Base-by-base conservation (phyloP, 2,888 invertebrate species). In the Amorpha juglandis region DNA sequence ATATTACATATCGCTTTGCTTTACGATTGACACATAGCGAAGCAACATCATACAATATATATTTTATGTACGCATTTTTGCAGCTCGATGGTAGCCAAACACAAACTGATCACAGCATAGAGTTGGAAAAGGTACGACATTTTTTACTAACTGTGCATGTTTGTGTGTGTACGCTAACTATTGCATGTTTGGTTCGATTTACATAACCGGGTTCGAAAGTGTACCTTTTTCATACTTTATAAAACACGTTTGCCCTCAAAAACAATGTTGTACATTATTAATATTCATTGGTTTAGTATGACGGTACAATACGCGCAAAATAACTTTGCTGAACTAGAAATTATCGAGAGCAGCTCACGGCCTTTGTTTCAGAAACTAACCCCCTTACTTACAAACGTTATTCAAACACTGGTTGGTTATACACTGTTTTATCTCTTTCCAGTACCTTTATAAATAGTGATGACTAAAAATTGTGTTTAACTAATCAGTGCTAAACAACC, bases 91-190 rank as follows among this genome's bases (percentile, higher is more conserved):
- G 86, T 91, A 91, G 86, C 88, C 87, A 89, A 86, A 88, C 92
- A 89, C 92, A 92, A 89, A 86, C 90, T 79, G 89, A 90, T 87
- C 92, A 88, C 92, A 88, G 84, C 93, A 89, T 94, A 92, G 93
- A 93, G 90, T 90, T 93, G 92, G 94, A 94, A 91, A 93, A 94
- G 94, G 94, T 94, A 94, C 92, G 91, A 90, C 81, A 78, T 84
- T 84, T 89, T 88, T 86, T 58, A 86, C 84, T 91, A 88, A 89
- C 86, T 86, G 82, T 87, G 89, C 90, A 89, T 89, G 86, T 80
- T 75, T 83, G 80, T 78, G 72, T 78, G 69, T 71, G 67, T 73
- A 74, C 66, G 73, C 77, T 76, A 75, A 77, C 75, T 74, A 52
- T 72, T 79, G 78, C 81, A 82, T 82, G 80, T 76, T 76, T 78